Conservation (phyloP, 2,888 invertebrate genomes). For the Caenorhabditis uteleia region DNA sequence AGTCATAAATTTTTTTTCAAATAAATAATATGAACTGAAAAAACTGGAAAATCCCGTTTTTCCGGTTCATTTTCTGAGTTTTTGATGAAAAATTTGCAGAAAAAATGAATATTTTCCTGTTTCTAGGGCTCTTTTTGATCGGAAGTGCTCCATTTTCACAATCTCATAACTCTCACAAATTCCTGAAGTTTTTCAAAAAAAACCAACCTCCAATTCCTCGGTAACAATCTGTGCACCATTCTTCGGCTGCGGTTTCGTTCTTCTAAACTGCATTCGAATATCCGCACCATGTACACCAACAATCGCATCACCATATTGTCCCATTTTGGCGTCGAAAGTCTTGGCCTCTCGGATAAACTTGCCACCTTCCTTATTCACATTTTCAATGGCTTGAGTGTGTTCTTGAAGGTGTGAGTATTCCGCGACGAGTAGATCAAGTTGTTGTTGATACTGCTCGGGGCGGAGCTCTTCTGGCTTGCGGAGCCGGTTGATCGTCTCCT, state of each 20-base stretch:
- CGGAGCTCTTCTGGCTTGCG: slow-evolving; percentile 64
- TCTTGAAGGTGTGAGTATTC: slow-evolving; percentile 91
- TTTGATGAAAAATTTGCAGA: too few relatives aligned
- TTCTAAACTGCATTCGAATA: slow-evolving; percentile 56
- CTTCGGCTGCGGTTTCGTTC: slow-evolving; percentile 65
- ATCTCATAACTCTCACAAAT: too few relatives aligned
- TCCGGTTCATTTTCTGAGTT: too few relatives aligned
- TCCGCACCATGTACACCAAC: slow-evolving; percentile 69
- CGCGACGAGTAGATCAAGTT: slow-evolving; percentile 72
- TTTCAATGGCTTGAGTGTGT: slow-evolving; percentile 90
- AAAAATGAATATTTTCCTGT: too few relatives aligned
- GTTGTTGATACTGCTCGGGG: slow-evolving; percentile 68
- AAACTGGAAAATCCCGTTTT: too few relatives aligned
- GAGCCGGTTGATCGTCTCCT: slow-evolving; percentile 67
- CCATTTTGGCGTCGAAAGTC: slow-evolving; percentile 86
- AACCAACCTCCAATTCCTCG: slow-evolving; percentile 69
- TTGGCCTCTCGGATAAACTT: slow-evolving; percentile 95
- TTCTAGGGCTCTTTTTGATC: too few relatives aligned
- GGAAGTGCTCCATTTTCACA: too few relatives aligned
- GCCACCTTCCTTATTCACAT: slow-evolving; percentile 92
- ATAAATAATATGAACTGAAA: too few relatives aligned
- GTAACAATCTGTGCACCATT: slow-evolving; percentile 67
- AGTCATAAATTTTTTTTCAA: too few relatives aligned
- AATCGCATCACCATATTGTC: slow-evolving; percentile 83
- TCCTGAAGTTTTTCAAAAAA: too few relatives aligned